Conservation (phyloP, 1,140 invertebrate genomes). For the Penaeus chinensis region DNA sequence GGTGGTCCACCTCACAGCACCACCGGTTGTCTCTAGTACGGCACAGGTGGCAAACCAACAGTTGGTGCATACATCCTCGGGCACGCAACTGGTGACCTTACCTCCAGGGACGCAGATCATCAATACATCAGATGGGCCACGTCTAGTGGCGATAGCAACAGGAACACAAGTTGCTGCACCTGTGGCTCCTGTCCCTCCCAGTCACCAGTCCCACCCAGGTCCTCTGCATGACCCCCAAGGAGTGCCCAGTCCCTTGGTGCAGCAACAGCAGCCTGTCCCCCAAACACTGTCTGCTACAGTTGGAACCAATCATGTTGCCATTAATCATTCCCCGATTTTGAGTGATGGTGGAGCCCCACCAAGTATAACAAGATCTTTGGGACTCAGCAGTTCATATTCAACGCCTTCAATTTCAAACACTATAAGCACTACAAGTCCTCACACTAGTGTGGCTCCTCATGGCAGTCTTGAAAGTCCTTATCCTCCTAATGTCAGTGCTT, state of each 20-base stretch:
- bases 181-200: slow-evolving; percentile 32
- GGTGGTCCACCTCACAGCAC: slow-evolving; percentile 46
- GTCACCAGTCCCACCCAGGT: slow-evolving; percentile 40
- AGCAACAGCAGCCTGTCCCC: slow-evolving; percentile 36
- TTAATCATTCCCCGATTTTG: slow-evolving; percentile 37
- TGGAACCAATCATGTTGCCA: slow-evolving; percentile 33
- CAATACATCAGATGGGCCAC: slow-evolving; percentile 50
- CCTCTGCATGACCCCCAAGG: slow-evolving; percentile 45
- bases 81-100: slow-evolving; percentile 52
- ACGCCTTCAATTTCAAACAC: slow-evolving; percentile 32
- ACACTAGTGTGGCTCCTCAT: slow-evolving; percentile 37
- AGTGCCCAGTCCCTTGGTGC: slow-evolving; percentile 19
- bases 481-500: slow-evolving; percentile 35
- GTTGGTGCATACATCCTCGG: slow-evolving; percentile 53
- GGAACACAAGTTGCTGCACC: slow-evolving; percentile 44
- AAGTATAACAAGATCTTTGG: slow-evolving; percentile 31
- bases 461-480: slow-evolving; percentile 29
- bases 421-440: slow-evolving; percentile 42
- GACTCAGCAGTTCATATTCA: slow-evolving; percentile 37
- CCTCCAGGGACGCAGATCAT: slow-evolving; percentile 59
- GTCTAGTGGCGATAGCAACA: slow-evolving; percentile 35
- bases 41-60: slow-evolving; percentile 46
- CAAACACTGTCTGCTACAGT: slow-evolving; percentile 41
- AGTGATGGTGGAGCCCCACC: slow-evolving; percentile 32
- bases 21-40: slow-evolving; percentile 41